A percentile compares a stretch with the other conserved stretches of the same genome.
These are phyloP conservation scores for Etheostoma perlongum DNA, from an alignment of 2,797 vertebrate genomes.

Conservation along the genomic window DNA sequence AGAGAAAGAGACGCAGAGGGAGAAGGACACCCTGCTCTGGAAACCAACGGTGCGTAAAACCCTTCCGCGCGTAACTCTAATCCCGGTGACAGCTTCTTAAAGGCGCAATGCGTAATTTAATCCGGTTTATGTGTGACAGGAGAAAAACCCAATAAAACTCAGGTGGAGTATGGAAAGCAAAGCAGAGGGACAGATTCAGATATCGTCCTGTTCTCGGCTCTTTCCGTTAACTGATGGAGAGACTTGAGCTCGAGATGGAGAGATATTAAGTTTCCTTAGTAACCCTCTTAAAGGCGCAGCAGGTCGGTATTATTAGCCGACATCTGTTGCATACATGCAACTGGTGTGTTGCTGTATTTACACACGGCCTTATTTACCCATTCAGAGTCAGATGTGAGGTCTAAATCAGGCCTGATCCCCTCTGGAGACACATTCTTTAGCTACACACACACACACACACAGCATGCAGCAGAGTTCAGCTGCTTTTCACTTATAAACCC, in stretches of 20 bases:
- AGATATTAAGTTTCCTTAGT: conserved; percentile 70
- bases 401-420: conserved; percentile 40
- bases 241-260: conserved; percentile 45
- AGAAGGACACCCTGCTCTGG: conserved; percentile 36
- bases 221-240: conserved; percentile 59
- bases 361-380: conserved; percentile 43
- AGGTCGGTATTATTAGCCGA: conserved; percentile 76
- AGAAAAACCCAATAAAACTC: neutral
- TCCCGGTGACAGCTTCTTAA: conserved; percentile 76
- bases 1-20: conserved; percentile 6
- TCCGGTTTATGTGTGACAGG: conserved; percentile 28
- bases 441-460: neutral
- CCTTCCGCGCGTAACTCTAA: conserved; percentile 74
- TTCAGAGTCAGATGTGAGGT: conserved; percentile 27
- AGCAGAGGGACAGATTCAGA: neutral
- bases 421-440: neutral
- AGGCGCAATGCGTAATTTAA: conserved; percentile 72
- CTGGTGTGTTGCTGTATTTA: conserved; percentile 44
- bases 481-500: neutral
- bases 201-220: conserved; percentile 12
- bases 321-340: conserved; percentile 73
- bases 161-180: neutral
- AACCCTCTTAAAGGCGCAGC: conserved; percentile 82
- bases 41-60: conserved; percentile 63
- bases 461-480: neutral